These are phyloP conservation scores for Sebastes flavidus DNA, from an alignment of 2,797 vertebrate genomes.

Conservation along the genomic window DNA sequence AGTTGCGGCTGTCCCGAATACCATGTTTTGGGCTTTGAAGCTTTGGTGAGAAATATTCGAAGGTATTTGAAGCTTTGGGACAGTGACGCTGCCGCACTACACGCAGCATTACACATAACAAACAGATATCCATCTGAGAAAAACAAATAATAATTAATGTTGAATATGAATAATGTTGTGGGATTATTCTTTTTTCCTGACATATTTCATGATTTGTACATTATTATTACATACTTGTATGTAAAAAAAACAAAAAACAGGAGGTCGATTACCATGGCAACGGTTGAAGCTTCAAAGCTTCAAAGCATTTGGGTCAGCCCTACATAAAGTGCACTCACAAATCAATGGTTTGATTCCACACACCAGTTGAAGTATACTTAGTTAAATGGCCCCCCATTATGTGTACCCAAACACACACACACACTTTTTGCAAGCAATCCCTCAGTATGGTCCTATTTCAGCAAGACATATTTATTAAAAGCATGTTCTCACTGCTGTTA, in stretches of 20 bases:
- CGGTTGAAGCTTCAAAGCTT: too few species aligned
- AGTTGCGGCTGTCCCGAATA: not conserved
- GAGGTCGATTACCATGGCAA: too few species aligned
- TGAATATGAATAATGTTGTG: too few species aligned
- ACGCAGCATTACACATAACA: not conserved
- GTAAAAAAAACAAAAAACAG: too few species aligned
- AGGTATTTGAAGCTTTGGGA: not conserved
- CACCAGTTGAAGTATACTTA: not conserved
- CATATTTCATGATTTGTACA: too few species aligned
- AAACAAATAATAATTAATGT: too few species aligned
- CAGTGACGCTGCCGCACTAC: too few species aligned
- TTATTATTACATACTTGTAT: too few species aligned
- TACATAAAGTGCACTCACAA: not conserved
- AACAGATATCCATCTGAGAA: not conserved
- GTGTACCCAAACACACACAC: not conserved
- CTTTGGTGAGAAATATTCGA: not conserved
- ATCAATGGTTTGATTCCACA: not conserved
- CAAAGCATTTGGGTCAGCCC: too few species aligned
- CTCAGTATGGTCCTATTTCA: not conserved
- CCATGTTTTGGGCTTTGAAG: not conserved
- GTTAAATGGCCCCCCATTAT: not conserved
- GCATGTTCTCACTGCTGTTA: not conserved
- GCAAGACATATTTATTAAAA: slow-evolving; percentile 15
- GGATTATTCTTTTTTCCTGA: too few species aligned
- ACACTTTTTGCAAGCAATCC: not conserved